Evolutionary conservation across 1,140 invertebrate genomes (phyloP).

Genomic region (Nymphalis io): DNA sequence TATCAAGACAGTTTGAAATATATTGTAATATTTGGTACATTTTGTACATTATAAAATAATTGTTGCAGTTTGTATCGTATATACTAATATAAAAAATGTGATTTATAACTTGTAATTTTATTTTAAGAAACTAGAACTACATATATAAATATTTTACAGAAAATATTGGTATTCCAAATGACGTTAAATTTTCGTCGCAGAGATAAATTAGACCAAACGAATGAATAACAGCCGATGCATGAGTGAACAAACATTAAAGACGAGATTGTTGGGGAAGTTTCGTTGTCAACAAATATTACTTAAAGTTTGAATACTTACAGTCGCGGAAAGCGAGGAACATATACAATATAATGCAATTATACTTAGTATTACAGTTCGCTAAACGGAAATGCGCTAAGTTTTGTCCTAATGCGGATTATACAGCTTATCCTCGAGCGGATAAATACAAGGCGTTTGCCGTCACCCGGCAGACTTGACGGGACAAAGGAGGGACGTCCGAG

Average conservation of each 20-base stretch:
- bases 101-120: background rate
- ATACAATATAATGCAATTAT: conserved; percentile 41
- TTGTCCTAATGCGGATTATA: conserved; percentile 61
- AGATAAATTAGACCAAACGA: conserved; percentile 12
- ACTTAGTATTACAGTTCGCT: conserved; percentile 29
- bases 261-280: conserved; percentile 16
- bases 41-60: too few relatives aligned
- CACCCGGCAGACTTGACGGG: conserved; percentile 58
- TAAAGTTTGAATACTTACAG: conserved; percentile 17
- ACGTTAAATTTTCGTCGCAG: conserved; percentile 11
- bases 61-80: too few relatives aligned
- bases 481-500: conserved; percentile 73
- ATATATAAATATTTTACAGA: background rate
- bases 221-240: conserved; percentile 10
- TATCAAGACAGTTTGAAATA: too few relatives aligned
- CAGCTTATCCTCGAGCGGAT: conserved; percentile 54
- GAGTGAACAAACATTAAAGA: conserved; percentile 13
- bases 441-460: conserved; percentile 70
- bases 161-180: conserved; percentile 1
- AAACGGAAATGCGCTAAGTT: conserved; percentile 45
- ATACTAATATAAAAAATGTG: too few relatives aligned
- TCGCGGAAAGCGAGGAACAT: conserved; percentile 26
- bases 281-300: conserved; percentile 25
- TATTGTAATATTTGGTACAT: too few relatives aligned
- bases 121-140: background rate